Percentiles rank a stretch among this genome's conserved stretches.
Conservation (phyloP, 2,797 vertebrate species). For the Apogon talboti region DNA sequence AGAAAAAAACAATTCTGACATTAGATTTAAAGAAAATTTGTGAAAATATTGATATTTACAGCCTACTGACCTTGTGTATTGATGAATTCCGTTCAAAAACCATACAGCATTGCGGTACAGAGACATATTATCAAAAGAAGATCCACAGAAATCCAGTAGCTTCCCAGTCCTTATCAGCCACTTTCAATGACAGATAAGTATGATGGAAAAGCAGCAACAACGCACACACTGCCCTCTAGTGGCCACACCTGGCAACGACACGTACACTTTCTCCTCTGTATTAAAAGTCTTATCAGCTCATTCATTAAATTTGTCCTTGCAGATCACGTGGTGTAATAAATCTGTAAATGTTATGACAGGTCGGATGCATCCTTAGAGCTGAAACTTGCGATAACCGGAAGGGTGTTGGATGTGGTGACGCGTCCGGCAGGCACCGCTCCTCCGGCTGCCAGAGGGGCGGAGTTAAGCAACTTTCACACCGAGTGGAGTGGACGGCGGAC, state of each 20-base stretch:
- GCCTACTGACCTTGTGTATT: slow-evolving; percentile 82
- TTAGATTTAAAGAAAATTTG: too few relatives aligned
- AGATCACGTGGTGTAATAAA: not conserved
- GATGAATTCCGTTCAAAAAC: slow-evolving; percentile 83
- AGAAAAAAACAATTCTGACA: too few relatives aligned
- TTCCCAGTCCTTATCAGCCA: slow-evolving; percentile 10
- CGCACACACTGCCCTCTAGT: slow-evolving; percentile 56
- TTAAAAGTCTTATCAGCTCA: slow-evolving; percentile 16
- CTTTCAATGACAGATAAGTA: slow-evolving; percentile 35
- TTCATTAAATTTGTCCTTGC: slow-evolving; percentile 10
- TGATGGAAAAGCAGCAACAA: slow-evolving; percentile 37
- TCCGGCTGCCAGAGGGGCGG: slow-evolving; percentile 52
- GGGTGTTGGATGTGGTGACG: slow-evolving; percentile 39
- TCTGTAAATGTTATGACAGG: not conserved
- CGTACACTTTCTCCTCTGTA: not conserved
- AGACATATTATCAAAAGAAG: slow-evolving; percentile 71
- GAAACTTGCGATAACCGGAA: not conserved
- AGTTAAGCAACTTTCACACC: slow-evolving; percentile 53
- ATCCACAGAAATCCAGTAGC: slow-evolving; percentile 5
- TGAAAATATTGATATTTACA: too few relatives aligned
- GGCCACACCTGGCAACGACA: slow-evolving; percentile 32
- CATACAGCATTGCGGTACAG: slow-evolving; percentile 80
- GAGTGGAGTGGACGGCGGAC: slow-evolving; percentile 5
- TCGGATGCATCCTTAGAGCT: not conserved
- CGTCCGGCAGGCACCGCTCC: slow-evolving; percentile 22